Percentiles rank a stretch among this genome's conserved stretches.
These are phyloP conservation scores for Calidris pugnax DNA, from an alignment of 2,113 vertebrate species.

Conservation along the genomic window DNA sequence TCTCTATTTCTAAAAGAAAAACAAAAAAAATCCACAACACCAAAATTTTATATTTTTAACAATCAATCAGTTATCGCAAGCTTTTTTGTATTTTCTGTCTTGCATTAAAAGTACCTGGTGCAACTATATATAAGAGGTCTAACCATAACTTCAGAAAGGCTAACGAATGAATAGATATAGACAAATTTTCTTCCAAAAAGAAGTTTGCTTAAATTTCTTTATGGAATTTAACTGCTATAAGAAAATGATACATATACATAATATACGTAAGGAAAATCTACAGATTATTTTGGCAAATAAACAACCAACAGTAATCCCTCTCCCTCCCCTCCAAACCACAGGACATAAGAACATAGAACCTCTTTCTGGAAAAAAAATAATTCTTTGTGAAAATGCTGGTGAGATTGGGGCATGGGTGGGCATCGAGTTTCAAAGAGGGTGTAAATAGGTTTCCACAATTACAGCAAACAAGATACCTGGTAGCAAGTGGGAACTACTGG, in stretches of 20 bases:
- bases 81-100: background rate
- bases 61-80: background rate
- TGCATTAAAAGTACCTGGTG: background rate
- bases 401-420: background rate
- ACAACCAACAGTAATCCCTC: background rate
- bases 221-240: background rate
- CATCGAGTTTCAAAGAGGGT: background rate
- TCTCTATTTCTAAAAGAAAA: slow-evolving; percentile 91
- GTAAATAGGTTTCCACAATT: background rate
- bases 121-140: background rate
- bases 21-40: background rate
- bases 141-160: background rate
- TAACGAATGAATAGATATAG: background rate
- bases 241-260: background rate
- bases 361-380: background rate
- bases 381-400: background rate
- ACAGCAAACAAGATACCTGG: background rate
- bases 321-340: background rate
- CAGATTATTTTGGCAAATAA: background rate
- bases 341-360: background rate
- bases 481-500: background rate
- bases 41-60: background rate
- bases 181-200: background rate
- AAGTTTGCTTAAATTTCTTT: background rate
- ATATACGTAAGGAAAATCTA: background rate